A percentile compares a stretch with the other conserved stretches of the same genome.
Evolutionary conservation across 2,797 vertebrate genomes (phyloP).

Genomic region (Alexandromys oeconomus): DNA sequence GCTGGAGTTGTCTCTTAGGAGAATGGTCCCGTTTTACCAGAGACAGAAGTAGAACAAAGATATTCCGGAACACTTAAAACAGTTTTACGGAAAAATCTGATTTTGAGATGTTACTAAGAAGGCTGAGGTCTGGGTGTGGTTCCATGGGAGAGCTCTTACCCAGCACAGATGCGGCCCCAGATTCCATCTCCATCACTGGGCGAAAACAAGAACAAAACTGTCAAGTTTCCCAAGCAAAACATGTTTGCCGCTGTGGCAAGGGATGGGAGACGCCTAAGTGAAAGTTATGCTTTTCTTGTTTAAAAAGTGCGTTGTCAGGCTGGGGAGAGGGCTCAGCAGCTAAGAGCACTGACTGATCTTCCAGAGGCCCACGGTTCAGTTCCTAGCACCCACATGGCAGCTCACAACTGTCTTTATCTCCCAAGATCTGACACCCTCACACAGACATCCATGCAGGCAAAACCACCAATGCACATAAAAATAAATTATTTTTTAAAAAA

Average conservation of each 20-base stretch:
- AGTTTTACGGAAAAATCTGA: not conserved
- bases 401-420: no score
- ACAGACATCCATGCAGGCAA: no score
- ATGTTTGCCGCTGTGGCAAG: not conserved
- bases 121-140: not conserved
- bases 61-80: not conserved
- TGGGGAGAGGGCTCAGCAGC: no score
- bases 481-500: not conserved
- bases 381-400: no score
- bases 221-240: not conserved
- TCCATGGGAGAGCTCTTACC: not conserved
- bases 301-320: not conserved
- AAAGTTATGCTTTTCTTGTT: not conserved
- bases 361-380: no score
- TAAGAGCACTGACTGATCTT: no score
- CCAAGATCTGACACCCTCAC: no score
- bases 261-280: no score
- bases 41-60: not conserved
- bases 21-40: not conserved
- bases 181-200: not conserved
- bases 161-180: not conserved
- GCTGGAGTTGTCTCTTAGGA: not conserved
- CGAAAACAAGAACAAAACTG: not conserved
- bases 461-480: no score
- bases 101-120: not conserved